Base-by-base conservation (phyloP, 2,113 vertebrate genomes). In the Myotis yumanensis region DNA sequence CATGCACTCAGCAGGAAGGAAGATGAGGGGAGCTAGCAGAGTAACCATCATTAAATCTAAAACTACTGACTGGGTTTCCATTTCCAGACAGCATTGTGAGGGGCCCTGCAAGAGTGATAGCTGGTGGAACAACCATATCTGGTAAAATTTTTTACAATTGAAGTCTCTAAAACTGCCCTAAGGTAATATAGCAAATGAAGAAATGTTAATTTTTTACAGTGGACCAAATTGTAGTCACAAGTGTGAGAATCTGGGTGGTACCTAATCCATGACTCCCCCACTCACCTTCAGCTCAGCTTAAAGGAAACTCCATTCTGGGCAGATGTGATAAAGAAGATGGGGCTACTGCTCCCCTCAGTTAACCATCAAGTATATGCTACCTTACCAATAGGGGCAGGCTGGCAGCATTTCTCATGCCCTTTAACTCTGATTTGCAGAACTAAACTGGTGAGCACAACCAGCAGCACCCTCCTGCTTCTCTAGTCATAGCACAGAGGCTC, bases 11-110 rank as follows among this genome's bases (percentile, higher is more conserved):
- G 43, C 43, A 16, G 59, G 30, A 12, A 66, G 57, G 32, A 20
- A 66, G 23, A 25, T 59, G 46, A 51, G 32, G 11, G 40, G 32
- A 37, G 43, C 22, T 48, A 37, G 22, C 57, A 59, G 1, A 69
- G 11, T 35, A 7, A 7, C 7, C 43, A 43, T 23, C n/a, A 17
- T 57, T 18, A 37, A 28, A 22, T 7, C 43, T 35, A 46, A 3
- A 16, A 9, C 46, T 40, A 46, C 43, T 43, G 43, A 43, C 43
- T 43, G 28, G 30, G 12, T 25, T 43, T 62, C 86, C 54, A 75
- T 5, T 2, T 32, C 1, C 43, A 51, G 20, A 85, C 23, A 0
- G 9, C 32, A 52, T 25, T 0, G 1, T 17, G 46, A 35, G 64
- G n/a, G 35, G 16, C 62, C 43, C 22, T 62, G 52, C 40, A 76